Percentiles rank a stretch among this genome's conserved stretches.
Conservation (phyloP, 2,797 vertebrate species). For the Argentina silus region DNA sequence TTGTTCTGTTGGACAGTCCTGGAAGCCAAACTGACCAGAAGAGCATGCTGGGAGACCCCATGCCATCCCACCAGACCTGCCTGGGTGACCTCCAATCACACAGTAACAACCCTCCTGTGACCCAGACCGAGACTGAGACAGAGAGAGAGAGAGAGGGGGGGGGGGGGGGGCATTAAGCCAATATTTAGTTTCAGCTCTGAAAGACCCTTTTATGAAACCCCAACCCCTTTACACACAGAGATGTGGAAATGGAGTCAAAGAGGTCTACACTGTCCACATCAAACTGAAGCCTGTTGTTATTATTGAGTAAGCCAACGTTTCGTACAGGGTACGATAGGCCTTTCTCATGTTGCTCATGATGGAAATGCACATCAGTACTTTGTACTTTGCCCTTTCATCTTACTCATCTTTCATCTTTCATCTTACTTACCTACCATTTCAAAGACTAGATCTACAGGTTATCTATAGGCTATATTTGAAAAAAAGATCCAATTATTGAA, state of each 20-base stretch:
- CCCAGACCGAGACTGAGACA: background rate
- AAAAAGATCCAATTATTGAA: background rate
- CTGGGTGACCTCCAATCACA: constrained; percentile 65
- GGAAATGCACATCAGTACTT: background rate
- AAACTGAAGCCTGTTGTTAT: background rate
- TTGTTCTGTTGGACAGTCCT: constrained; percentile 65
- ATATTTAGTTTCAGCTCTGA: background rate
- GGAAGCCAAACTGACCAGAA: constrained; percentile 54
- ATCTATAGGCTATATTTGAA: background rate
- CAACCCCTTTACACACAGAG: constrained; percentile 45
- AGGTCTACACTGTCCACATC: constrained; percentile 7
- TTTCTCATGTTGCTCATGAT: background rate
- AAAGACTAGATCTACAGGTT: too few relatives aligned
- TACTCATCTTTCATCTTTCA: background rate
- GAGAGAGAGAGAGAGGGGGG: background rate
- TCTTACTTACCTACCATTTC: too few relatives aligned
- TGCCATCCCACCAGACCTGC: constrained; percentile 57
- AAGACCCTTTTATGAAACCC: background rate
- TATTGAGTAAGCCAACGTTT: constrained; percentile 33
- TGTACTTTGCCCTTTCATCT: background rate
- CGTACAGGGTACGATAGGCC: background rate
- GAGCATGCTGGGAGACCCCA: constrained; percentile 63
- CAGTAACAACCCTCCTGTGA: constrained; percentile 42
- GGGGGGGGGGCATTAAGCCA: background rate
- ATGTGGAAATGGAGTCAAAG: constrained; percentile 31